Evolutionary conservation across 2,888 invertebrate genomes (phyloP).

Genomic region (Celastrina argiolus): DNA sequence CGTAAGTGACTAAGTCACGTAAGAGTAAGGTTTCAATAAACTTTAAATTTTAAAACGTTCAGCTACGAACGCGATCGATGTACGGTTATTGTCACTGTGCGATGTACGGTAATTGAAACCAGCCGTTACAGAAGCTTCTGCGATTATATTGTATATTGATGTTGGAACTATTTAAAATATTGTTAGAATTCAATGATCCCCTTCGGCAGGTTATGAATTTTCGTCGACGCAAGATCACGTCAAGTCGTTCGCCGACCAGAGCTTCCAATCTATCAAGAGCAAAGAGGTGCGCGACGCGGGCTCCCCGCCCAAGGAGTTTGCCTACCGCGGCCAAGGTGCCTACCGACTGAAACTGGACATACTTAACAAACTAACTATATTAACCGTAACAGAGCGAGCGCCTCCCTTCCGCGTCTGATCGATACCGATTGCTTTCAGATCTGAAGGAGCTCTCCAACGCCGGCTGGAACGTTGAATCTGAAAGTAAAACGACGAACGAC

Average conservation of each 20-base stretch:
- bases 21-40: no score
- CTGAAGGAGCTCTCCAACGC: conserved; percentile 71
- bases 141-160: background rate
- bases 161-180: conserved; percentile 21
- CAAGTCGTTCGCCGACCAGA: conserved; percentile 85
- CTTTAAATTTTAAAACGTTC: no score
- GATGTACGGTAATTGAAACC: no score
- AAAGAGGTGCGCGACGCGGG: conserved; percentile 88
- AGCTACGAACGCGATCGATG: no score
- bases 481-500: conserved; percentile 79
- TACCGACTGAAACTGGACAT: conserved; percentile 45
- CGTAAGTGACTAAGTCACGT: no score
- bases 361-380: conserved; percentile 62
- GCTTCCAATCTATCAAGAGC: conserved; percentile 86
- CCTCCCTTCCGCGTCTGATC: conserved; percentile 11
- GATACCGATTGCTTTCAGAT: conserved; percentile 50
- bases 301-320: conserved; percentile 83
- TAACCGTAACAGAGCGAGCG: conserved; percentile 46
- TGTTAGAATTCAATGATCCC: conserved; percentile 34
- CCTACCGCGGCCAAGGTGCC: conserved; percentile 71
- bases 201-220: conserved; percentile 68
- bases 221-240: conserved; percentile 78
- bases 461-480: conserved; percentile 83
- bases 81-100: no score
- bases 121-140: no score